These are phyloP conservation scores for Orthosia incerta DNA, from an alignment of 2,888 invertebrate genomes.

Conservation along the genomic window DNA sequence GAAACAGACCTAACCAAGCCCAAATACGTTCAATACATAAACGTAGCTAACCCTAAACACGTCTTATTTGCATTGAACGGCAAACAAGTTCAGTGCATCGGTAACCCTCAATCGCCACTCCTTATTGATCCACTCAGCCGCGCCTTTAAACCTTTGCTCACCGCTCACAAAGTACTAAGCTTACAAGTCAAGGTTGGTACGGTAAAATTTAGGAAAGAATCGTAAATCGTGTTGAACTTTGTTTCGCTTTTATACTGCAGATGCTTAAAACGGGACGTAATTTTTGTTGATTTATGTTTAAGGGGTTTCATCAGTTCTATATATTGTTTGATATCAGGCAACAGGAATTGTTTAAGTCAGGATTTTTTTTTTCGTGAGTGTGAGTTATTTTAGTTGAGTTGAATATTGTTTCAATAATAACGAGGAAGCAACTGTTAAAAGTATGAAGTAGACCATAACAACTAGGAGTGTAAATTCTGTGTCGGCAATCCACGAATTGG, in stretches of 20 bases:
- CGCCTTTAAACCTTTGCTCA: constrained; percentile 54
- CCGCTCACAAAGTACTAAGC: constrained; percentile 38
- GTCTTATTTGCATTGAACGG: constrained; percentile 42
- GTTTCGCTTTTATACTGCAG: constrained; percentile 39
- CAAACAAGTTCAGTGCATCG: constrained; percentile 49
- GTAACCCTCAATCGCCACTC: constrained; percentile 43
- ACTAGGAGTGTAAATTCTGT: not conserved
- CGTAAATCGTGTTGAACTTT: constrained; percentile 50
- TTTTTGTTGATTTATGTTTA: constrained; percentile 37
- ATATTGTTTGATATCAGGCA: not conserved
- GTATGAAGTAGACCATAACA: too few relatives aligned
- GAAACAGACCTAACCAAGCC: not conserved
- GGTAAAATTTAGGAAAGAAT: constrained; percentile 43
- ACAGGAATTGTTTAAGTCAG: not conserved
- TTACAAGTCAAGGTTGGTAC: constrained; percentile 17
- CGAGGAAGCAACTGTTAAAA: too few relatives aligned
- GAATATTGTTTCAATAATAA: not conserved
- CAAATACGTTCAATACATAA: not conserved
- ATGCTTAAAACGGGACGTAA: constrained; percentile 22
- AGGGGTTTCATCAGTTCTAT: not conserved
- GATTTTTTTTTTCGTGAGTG: not conserved
- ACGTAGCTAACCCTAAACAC: constrained; percentile 2
- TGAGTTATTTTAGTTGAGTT: not conserved
- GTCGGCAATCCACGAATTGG: not conserved
- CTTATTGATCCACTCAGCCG: constrained; percentile 52